Conservation (phyloP, 1,140 invertebrate species). For the Archivesica marissinica region DNA sequence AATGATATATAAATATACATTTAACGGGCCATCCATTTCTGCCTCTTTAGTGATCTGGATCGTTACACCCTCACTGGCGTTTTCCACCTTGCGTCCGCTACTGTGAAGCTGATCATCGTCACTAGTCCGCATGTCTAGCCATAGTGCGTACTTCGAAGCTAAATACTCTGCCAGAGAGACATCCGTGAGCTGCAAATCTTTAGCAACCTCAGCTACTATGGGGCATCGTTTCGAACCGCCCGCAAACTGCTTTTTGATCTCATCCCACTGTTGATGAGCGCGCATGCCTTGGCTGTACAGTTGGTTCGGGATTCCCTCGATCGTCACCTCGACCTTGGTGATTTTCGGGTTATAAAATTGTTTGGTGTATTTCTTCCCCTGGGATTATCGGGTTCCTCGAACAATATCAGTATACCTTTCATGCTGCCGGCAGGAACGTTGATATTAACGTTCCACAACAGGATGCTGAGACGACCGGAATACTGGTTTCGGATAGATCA, state of each 20-base stretch:
- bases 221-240: not conserved
- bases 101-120: constrained; percentile 53
- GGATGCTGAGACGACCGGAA: not conserved
- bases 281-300: constrained; percentile 59
- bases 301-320: constrained; percentile 60
- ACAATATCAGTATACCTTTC: constrained; percentile 63
- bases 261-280: constrained; percentile 41
- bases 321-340: constrained; percentile 49
- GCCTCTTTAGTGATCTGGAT: not conserved
- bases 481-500: not conserved
- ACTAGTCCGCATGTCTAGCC: constrained; percentile 53
- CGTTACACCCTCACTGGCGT: not conserved
- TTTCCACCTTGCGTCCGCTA: constrained; percentile 25
- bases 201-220: not conserved
- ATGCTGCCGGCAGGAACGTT: constrained; percentile 62
- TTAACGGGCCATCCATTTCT: not conserved
- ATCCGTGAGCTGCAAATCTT: not conserved
- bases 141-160: constrained; percentile 52
- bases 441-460: constrained; percentile 62
- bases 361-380: constrained; percentile 46
- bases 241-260: not conserved
- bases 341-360: constrained; percentile 46
- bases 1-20: not conserved
- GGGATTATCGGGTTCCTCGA: too few relatives aligned
- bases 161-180: not conserved